phyloP scores from a whole-genome alignment of 2,797 vertebrate species.

The Notolabrus celidotus region DNA sequence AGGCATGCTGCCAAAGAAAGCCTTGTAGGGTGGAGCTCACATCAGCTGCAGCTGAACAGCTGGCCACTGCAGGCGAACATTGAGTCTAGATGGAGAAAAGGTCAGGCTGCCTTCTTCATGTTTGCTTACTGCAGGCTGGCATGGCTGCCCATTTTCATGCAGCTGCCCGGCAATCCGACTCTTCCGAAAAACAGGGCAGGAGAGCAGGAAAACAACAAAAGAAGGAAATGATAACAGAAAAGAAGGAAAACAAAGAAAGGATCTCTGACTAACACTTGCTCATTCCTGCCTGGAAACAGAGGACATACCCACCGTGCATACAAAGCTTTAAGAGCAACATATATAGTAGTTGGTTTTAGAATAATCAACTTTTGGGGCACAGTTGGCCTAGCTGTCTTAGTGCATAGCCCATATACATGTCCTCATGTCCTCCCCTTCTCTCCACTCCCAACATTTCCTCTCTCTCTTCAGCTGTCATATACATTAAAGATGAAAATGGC shows the following conservation, averaged over 20 bases:
- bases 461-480: too few species aligned
- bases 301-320: too few species aligned
- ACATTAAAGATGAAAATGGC: too few species aligned
- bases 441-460: too few species aligned
- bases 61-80: conserved; percentile 69
- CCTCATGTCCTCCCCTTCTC: too few species aligned
- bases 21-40: conserved; percentile 77
- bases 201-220: conserved; percentile 36
- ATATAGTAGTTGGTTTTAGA: too few species aligned
- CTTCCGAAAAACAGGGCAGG: conserved; percentile 50
- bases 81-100: conserved; percentile 56
- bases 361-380: too few species aligned
- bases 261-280: too few species aligned
- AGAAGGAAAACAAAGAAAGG: conserved; percentile 29
- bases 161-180: conserved; percentile 8
- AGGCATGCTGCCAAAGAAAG: conserved; percentile 77
- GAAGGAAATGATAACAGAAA: conserved; percentile 39
- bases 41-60: conserved; percentile 80
- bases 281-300: too few species aligned
- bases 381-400: too few species aligned
- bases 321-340: too few species aligned
- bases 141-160: conserved; percentile 36
- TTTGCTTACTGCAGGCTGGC: conserved; percentile 67
- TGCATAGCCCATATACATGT: too few species aligned
- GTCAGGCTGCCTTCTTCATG: conserved; percentile 55